Evolutionary conservation across 2,797 vertebrate species (phyloP), one percentile per base, ranked within the genome.

Genomic region (Danionella dracula): DNA sequence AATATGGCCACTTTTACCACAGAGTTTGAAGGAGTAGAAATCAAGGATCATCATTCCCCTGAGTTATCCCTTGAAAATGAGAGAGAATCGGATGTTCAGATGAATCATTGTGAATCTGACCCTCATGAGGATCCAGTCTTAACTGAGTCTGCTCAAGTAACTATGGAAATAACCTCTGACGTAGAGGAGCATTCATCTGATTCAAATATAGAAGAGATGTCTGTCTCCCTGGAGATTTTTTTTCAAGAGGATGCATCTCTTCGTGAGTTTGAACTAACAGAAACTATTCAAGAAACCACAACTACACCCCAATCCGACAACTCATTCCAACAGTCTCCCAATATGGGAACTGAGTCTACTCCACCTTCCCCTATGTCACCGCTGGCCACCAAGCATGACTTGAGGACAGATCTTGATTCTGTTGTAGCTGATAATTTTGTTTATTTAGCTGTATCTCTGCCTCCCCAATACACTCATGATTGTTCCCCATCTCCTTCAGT

Each of bases 361-460:
- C 75, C 72, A 5, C 37, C 73, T 51, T 80, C 58, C 8, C 79
- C 78, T 57, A 71, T 74, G 50, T 70, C 70, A 62, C 55, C 58
- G 19, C 70, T 75, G 1, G 66, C 76, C 7, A 68, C 65, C 32
- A 73, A 77, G 45, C 67, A 75, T 0, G 78, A 84, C 27, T 69
- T 51, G 8, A 55, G 65, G 46, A 77, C 76, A 13, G 75, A 85
- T 68, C 75, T 80, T 0, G 84, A 85, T 54, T 87, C 90, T 70
- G 86, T 90, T 5, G 76, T 85, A 29, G 86, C 87, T 0, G 90
- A 91, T 67, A 91, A 89, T 79, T 91, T 91, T 79, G 85, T 91
- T 76, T 91, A 91, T 78, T 76, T 91, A 74, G 90, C 90, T 10
- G 90, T 91, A 27, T 83, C 90, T 44, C 78, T 73, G 1, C 86